Evolutionary conservation across 2,113 vertebrate species (phyloP).

Genomic region (Melospiza georgiana): DNA sequence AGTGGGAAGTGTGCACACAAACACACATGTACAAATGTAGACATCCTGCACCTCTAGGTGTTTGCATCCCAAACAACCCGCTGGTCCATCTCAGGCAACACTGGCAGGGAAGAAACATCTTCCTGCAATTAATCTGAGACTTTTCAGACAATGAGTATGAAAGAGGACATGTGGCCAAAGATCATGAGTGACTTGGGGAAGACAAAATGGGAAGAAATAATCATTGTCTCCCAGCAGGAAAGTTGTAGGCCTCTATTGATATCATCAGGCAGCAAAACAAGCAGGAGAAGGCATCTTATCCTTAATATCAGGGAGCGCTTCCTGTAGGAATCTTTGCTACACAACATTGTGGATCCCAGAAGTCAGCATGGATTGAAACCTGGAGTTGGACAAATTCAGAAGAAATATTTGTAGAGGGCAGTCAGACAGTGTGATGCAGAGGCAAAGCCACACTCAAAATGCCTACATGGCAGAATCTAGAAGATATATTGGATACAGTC

Average conservation of each 20-base stretch:
- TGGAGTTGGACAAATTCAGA: background rate
- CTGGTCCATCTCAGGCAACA: background rate
- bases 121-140: background rate
- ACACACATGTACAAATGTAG: fast-evolving
- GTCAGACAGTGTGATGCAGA: background rate
- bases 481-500: background rate
- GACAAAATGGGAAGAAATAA: background rate
- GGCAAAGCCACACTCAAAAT: background rate
- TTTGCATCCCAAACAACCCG: background rate
- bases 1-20: background rate
- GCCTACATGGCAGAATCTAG: background rate
- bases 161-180: background rate
- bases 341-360: background rate
- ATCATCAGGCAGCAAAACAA: background rate
- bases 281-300: background rate
- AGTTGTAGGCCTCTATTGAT: background rate
- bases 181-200: background rate
- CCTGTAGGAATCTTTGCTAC: background rate
- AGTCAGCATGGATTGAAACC: background rate
- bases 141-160: background rate
- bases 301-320: background rate
- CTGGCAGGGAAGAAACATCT: background rate
- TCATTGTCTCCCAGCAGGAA: background rate
- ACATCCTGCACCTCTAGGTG: too few species aligned
- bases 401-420: background rate